These are phyloP conservation scores for Drosophila nasuta DNA, from an alignment of 1,140 invertebrate species.

Conservation along the genomic window DNA sequence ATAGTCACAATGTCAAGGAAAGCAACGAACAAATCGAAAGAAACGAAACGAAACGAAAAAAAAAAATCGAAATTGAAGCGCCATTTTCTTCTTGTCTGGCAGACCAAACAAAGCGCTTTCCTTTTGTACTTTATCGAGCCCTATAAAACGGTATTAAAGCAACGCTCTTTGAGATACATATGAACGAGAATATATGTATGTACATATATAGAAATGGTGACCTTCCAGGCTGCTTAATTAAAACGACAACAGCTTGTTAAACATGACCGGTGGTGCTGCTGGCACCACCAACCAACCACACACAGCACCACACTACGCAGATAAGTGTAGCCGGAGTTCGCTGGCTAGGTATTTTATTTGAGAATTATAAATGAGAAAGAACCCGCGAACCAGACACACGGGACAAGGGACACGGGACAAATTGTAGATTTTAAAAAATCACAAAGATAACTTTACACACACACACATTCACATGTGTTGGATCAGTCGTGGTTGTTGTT, in stretches of 20 bases:
- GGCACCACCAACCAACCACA: no score
- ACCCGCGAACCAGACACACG: conserved; percentile 4
- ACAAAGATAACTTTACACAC: conserved; percentile 59
- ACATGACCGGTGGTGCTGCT: conserved; percentile 47
- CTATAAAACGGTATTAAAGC: conserved; percentile 72
- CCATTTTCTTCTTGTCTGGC: conserved; percentile 64
- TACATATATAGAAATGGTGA: conserved; percentile 59
- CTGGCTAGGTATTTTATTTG: conserved; percentile 38
- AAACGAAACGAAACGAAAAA: conserved; percentile 3
- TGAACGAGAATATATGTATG: conserved; percentile 35
- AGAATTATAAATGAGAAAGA: conserved; percentile 41
- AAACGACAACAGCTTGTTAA: conserved; percentile 80
- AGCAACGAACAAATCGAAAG: conserved; percentile 21
- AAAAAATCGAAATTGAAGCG: conserved; percentile 63
- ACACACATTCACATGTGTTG: conserved; percentile 26
- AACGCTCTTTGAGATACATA: conserved; percentile 38
- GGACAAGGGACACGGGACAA: conserved; percentile 28
- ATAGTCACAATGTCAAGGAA: conserved; percentile 77
- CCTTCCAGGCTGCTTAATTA: conserved; percentile 76
- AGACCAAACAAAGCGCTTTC: conserved; percentile 58
- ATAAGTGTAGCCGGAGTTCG: conserved; percentile 35
- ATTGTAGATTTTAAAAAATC: conserved; percentile 68
- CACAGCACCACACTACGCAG: conserved; percentile 8
- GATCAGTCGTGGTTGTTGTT: conserved; percentile 58
- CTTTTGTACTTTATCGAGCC: conserved; percentile 54